phyloP scores from a whole-genome alignment of 1,140 invertebrate genomes.

The Pectinophora gossypiella region DNA sequence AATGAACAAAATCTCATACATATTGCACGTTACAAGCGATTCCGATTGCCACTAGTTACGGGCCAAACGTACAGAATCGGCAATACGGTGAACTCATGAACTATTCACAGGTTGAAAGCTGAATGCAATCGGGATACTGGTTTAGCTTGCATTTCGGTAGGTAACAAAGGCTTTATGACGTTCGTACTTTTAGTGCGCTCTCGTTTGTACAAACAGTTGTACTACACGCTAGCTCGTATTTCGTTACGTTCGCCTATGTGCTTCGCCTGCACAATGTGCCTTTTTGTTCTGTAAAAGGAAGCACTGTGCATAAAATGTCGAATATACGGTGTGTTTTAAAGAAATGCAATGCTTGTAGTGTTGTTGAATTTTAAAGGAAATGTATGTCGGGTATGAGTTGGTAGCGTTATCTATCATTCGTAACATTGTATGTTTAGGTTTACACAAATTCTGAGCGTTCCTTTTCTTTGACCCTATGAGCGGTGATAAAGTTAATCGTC shows the following conservation, averaged over 20 bases:
- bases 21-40: slow-evolving; percentile 51
- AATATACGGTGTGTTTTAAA: no score
- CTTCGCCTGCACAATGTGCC: background rate
- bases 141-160: slow-evolving; percentile 41
- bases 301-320: no score
- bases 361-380: no score
- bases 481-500: no score
- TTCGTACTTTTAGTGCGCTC: background rate
- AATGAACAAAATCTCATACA: slow-evolving; percentile 59
- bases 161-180: slow-evolving; percentile 23
- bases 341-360: no score
- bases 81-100: slow-evolving; percentile 37
- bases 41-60: slow-evolving; percentile 54
- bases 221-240: background rate
- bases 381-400: no score
- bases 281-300: background rate
- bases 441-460: no score
- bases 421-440: no score
- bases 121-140: slow-evolving; percentile 46
- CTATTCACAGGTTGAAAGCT: slow-evolving; percentile 53
- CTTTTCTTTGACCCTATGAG: no score
- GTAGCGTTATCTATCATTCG: no score
- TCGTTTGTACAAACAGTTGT: background rate
- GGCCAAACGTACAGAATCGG: slow-evolving; percentile 34
- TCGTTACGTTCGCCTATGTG: background rate